Base-by-base conservation (phyloP, 2,797 vertebrate species). In the Champsocephalus gunnari region DNA sequence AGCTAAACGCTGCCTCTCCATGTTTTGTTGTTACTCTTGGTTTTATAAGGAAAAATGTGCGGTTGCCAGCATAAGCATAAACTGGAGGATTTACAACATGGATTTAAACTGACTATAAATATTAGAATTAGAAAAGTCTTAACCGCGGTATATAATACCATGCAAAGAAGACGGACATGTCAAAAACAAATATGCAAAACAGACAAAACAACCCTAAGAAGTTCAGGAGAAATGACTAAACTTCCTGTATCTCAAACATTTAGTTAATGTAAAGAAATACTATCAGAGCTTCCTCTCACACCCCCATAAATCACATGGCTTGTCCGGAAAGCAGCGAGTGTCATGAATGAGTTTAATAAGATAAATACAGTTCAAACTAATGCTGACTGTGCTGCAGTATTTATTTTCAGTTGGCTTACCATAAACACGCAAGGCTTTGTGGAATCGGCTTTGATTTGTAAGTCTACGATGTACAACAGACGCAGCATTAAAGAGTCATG, bases 191-290 rank as follows among this genome's bases (percentile, higher is more conserved):
- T 8, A 16, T 21, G 5, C 38, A 44, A 47, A 66, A 54, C 5
- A 58, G 5, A 62, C 6, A 44, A 66, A 75, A 63, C 9, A 4
- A 66, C 4, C 68, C 0, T 8, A 24, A 21, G 3, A 80, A 72
- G 62, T 51, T 4, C 43, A 63, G 51, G 56, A 21, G 24, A 73
- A 45, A 4, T 73, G 55, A 68, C 17, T 19, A 12, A 74, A 80
- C 75, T 86, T 92, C 86, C 88, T 75, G 10, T 82, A 75, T 87
- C 11, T 73, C 66, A 81, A 73, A 67, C 57, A 82, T 50, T 59
- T 49, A 62, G 41, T 50, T 51, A 4, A 9, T 69, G 57, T 0
- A 1, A 80, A 19, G 48, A 41, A 84, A 79, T 68, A 61, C n/a
- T 21, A 21, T 48, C 11, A 68, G 38, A 64, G 19, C 34, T 73